phyloP scores from a whole-genome alignment of 2,797 vertebrate genomes.

The Carcharodon carcharias region DNA sequence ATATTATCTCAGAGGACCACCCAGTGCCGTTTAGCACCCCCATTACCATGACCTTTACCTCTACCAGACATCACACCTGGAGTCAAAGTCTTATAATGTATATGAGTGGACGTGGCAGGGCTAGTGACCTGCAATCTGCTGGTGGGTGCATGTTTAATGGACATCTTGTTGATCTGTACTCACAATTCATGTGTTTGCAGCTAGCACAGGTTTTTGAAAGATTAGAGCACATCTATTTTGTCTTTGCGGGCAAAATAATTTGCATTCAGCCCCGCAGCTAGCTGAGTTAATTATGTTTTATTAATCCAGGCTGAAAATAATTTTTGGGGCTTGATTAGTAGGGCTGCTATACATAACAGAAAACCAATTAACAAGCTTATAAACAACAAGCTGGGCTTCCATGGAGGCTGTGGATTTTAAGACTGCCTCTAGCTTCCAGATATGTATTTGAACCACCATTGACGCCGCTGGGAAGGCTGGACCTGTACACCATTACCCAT shows the following conservation, averaged over 20 bases:
- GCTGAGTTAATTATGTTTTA: constrained; percentile 25
- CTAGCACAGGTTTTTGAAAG: not conserved
- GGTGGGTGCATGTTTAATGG: not conserved
- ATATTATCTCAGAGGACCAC: too few relatives aligned
- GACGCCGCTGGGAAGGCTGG: not conserved
- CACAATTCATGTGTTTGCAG: not conserved
- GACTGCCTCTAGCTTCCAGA: not conserved
- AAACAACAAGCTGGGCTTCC: not conserved
- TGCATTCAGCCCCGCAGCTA: not conserved
- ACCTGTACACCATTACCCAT: not conserved
- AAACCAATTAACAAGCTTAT: not conserved
- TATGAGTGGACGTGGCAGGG: not conserved
- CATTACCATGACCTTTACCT: too few relatives aligned
- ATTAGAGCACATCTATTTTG: not conserved
- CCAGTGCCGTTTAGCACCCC: too few relatives aligned
- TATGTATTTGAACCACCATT: not conserved
- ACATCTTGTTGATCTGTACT: not conserved
- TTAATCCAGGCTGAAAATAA: constrained; percentile 16
- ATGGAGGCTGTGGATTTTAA: not conserved
- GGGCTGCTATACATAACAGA: not conserved
- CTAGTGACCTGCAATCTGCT: not conserved
- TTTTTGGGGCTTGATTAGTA: constrained; percentile 26
- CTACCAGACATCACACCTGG: too few relatives aligned
- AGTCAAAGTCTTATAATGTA: not conserved
- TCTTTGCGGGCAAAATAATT: constrained; percentile 2